Percentiles rank a stretch among this genome's conserved stretches.
Conservation (phyloP, 1,140 invertebrate species). For the Listronotus bonariensis region DNA sequence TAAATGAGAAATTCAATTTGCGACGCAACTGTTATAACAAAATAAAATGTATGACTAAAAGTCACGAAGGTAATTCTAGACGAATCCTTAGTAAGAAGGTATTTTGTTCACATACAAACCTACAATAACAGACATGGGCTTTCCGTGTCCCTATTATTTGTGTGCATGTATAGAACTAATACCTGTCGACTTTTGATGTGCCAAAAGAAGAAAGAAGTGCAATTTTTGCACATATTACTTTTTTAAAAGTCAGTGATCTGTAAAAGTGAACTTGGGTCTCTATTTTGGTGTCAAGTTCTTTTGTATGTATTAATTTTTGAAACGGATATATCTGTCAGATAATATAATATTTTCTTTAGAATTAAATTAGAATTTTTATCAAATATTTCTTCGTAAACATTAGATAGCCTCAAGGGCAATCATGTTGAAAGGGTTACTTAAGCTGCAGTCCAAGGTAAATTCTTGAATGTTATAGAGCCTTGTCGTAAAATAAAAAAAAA, state of each 20-base stretch:
- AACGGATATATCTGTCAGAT: conserved; percentile 6
- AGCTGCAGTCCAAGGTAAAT: too few species aligned
- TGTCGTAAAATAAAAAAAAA: too few species aligned
- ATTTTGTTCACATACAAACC: conserved; percentile 9
- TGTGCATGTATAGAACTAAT: conserved; percentile 45
- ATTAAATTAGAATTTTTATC: too few species aligned
- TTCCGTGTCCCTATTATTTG: conserved; percentile 35
- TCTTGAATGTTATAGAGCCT: too few species aligned
- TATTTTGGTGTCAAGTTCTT: neutral
- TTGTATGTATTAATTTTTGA: conserved; percentile 3
- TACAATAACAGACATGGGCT: conserved; percentile 41
- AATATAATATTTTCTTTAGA: too few species aligned
- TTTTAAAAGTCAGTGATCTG: conserved; percentile 4
- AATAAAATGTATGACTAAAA: too few species aligned
- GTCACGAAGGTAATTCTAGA: conserved; percentile 35
- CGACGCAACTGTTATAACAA: too few species aligned
- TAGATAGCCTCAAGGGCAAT: too few species aligned
- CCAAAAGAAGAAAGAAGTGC: conserved; percentile 3
- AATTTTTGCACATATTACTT: conserved; percentile 5
- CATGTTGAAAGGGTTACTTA: too few species aligned
- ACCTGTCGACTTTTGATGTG: conserved; percentile 40
- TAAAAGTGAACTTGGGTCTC: neutral
- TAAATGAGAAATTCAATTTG: too few species aligned
- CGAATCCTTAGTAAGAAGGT: conserved; percentile 30
- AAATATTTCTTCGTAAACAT: too few species aligned